Evolutionary conservation across 1,140 invertebrate genomes (phyloP), one percentile per base, ranked within the genome.

Genomic region (Bombus soroeensis): DNA sequence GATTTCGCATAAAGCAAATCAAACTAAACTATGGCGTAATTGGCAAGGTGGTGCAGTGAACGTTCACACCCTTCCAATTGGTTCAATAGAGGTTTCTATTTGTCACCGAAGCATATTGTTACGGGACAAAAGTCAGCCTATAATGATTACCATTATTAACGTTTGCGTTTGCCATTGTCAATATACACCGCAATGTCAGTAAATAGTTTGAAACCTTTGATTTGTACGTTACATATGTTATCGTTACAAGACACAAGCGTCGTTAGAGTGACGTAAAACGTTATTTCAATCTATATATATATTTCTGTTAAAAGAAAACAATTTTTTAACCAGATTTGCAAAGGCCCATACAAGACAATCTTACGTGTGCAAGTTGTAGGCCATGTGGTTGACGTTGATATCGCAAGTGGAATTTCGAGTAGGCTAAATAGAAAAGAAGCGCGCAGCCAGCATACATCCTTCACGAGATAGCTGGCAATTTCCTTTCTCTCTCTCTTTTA

Each of bases 61-160:
- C 22, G 43, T 32, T 39, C 37, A n/a, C 41, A 15, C 10, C 25
- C n/a, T 12, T 32, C 13, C 34, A 53, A 43, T 32, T 32, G 43
- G 13, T 22, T n/a, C 68, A 39, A 83, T 57, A 57, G 43, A 13
- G 39, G 12, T 77, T 62, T 83, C 59, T 68, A 39, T 83, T 41
- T 72, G 39, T 43, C 41, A 39, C 32, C 66, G 43, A 28, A 12
- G 43, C 22, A 25, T n/a, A 70, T 78, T 78, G 81, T 43, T 32
- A 28, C 3, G 25, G 37, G n/a, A 66, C 43, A 68, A 77, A 77
- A 39, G 32, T 77, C 70, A 13, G 18, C 18, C 32, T 34, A 53
- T 32, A 64, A 37, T n/a, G 41, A 41, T 47, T 34, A 32, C n/a
- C n/a, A 37, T 83, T 37, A 77, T 68, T 37, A 32, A 9, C 32